Conservation (phyloP, 2,113 vertebrate genomes). For the Colossoma macropomum region DNA sequence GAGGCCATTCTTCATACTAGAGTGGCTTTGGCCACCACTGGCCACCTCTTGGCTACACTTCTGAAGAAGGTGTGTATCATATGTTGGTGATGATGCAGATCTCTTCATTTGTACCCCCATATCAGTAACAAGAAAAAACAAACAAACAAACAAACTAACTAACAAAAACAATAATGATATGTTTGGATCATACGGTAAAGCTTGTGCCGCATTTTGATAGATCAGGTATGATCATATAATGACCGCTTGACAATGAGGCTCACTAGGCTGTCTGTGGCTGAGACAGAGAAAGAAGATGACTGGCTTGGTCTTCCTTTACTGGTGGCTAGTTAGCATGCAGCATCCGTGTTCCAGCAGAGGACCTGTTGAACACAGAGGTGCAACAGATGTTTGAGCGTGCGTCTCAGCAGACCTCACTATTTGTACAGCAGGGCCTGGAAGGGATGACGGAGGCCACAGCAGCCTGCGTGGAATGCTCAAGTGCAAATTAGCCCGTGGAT, state of each 20-base stretch:
- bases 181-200: too few species aligned
- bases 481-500: slow-evolving; percentile 30
- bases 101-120: too few species aligned
- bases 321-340: slow-evolving; percentile 39
- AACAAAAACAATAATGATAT: too few species aligned
- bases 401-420: slow-evolving; percentile 14
- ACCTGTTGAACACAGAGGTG: slow-evolving; percentile 43
- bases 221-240: slow-evolving; percentile 4
- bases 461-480: slow-evolving; percentile 20
- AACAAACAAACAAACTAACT: too few species aligned
- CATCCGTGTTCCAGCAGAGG: slow-evolving; percentile 27
- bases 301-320: slow-evolving; percentile 6
- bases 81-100: too few species aligned
- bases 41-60: too few species aligned
- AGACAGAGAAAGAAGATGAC: not conserved
- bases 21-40: too few species aligned
- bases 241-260: not conserved
- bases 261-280: slow-evolving; percentile 20
- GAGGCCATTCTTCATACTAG: too few species aligned
- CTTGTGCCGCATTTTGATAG: not conserved
- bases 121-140: too few species aligned
- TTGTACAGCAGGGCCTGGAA: slow-evolving; percentile 1
- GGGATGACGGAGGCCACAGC: not conserved
- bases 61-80: too few species aligned
- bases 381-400: slow-evolving; percentile 8